Base-by-base conservation (phyloP, 2,888 invertebrate species). In the Thymelicus acteon region DNA sequence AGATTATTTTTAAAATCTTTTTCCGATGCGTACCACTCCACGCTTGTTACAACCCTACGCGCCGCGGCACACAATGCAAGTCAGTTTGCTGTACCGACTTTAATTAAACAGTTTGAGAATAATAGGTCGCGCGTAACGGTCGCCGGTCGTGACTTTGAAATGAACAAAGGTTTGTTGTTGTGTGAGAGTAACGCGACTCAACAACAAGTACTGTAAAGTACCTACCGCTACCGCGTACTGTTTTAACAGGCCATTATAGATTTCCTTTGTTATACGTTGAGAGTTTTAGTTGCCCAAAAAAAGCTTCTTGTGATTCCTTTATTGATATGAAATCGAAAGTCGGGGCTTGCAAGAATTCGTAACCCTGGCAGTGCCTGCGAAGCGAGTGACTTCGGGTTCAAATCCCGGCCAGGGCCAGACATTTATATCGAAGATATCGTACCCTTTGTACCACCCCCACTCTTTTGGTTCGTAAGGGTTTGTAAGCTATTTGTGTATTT, bases 91-190 rank as follows among this genome's bases (percentile, higher is more conserved):
- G 69, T 70, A 70, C 69, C 69, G 69, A 70, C 58, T 70, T 70
- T 70, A 70, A 70, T 70, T 70, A 70, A 70, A 64, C 69, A 70
- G 69, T 70, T 70, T 64, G 69, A 60, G 64, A 70, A 70, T 63
- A 70, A 70, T 70, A 70, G 63, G 31, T 40, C 54, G 40, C 69
- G 40, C 70, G 70, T 75, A 77, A 74, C 78, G 78, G 73, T 76
- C 78, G 76, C 77, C 73, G 72, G 19, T 19, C 19, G 19, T 76
- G 78, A 77, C 78, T 79, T 76, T 74, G 73, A 77, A 79, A 76
- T 77, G 78, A 78, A 78, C 79, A 79, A 78, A 76, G 68, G 75
- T 63, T 57, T 63, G 69, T 69, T 24, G 64, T 65, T 71, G 62
- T 69, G 63, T 67, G 62, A 71, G 31, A 5, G 31, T 31, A 31